Percentiles rank a stretch among this genome's conserved stretches.
Evolutionary conservation across 2,113 vertebrate species (phyloP).

Genomic region (Spheniscus mendiculus): DNA sequence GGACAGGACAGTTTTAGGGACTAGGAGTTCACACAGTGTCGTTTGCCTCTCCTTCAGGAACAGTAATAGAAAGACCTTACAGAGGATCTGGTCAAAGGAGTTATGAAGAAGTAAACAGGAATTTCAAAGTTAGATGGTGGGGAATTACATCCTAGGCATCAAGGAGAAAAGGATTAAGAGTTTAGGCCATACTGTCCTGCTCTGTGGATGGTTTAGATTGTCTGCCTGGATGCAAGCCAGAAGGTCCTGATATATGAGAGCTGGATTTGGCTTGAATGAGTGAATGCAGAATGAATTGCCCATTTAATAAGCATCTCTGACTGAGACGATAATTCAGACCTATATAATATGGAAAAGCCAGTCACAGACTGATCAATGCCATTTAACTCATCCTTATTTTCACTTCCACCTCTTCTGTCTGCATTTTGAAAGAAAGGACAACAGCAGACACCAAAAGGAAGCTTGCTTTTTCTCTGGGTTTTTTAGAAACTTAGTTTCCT

Average conservation of each 20-base stretch:
- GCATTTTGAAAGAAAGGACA: background rate
- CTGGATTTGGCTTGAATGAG: background rate
- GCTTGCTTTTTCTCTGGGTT: rapidly evolving
- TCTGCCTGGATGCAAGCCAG: background rate
- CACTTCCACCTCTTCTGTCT: background rate
- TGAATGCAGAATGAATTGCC: background rate
- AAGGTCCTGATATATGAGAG: background rate
- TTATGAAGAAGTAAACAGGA: background rate
- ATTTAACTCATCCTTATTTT: background rate
- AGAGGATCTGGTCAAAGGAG: background rate
- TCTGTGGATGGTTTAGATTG: background rate
- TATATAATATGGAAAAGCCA: background rate
- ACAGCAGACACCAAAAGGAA: background rate
- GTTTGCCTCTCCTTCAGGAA: background rate
- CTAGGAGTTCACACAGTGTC: background rate
- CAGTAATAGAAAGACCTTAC: background rate
- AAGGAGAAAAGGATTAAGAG: background rate
- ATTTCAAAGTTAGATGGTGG: background rate
- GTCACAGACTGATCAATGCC: background rate
- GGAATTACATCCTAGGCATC: background rate
- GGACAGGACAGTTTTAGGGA: background rate
- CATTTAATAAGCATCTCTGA: background rate
- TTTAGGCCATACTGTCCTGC: background rate
- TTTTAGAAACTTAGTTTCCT: background rate
- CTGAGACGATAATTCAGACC: background rate